phyloP scores from a whole-genome alignment of 2,888 invertebrate genomes.

The Ferrisia virgata region DNA sequence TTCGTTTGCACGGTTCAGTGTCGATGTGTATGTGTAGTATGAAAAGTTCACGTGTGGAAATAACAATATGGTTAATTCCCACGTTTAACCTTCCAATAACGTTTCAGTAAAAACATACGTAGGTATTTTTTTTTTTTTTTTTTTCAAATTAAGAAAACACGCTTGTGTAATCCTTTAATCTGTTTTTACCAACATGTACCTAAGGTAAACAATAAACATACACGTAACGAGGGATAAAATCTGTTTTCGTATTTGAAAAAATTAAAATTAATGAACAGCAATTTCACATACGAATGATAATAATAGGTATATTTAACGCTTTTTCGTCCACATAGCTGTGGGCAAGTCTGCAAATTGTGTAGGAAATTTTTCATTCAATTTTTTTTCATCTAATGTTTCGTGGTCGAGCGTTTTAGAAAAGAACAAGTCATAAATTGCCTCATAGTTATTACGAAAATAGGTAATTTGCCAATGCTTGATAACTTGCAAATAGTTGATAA shows the following conservation, averaged over 20 bases:
- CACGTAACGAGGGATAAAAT: not conserved
- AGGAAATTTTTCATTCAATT: no score
- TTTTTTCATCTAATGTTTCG: no score
- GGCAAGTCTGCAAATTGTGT: no score
- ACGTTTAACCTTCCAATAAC: not conserved
- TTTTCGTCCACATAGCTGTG: no score
- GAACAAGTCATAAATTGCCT: no score
- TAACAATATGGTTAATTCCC: slow-evolving; percentile 5
- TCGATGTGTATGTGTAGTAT: not conserved
- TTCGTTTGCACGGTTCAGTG: not conserved
- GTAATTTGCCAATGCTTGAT: no score
- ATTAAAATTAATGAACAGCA: not conserved
- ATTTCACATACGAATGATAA: no score
- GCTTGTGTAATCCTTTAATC: not conserved
- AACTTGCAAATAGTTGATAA: no score
- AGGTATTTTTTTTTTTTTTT: not conserved
- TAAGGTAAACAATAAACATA: not conserved
- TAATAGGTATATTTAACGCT: no score
- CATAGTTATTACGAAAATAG: no score
- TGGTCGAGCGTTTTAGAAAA: no score
- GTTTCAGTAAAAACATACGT: not conserved
- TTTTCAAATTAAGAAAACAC: not conserved
- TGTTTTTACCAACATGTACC: not conserved
- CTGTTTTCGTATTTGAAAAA: not conserved
- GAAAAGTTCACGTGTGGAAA: not conserved